Evolutionary conservation across 2,888 invertebrate genomes (phyloP).

Genomic region (Eupithecia tripunctaria): DNA sequence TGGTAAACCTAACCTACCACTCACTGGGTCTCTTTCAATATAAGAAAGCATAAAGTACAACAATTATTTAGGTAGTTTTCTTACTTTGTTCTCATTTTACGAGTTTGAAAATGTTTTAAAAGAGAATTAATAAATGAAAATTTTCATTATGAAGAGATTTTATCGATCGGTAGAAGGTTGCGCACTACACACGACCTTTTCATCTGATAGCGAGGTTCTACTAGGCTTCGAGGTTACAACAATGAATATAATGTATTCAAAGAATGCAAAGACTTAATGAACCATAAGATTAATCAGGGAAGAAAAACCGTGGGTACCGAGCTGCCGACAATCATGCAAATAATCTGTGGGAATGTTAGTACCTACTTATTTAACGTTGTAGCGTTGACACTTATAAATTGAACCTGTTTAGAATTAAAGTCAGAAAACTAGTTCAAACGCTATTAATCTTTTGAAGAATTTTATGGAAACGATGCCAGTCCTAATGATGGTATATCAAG

Average conservation of each 20-base stretch:
- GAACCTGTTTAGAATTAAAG: not conserved
- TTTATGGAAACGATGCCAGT: not conserved
- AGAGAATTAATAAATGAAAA: not conserved
- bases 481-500: no score
- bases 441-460: not conserved
- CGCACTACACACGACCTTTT: conserved; percentile 14
- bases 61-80: not conserved
- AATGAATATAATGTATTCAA: conserved; percentile 34
- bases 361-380: not conserved
- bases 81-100: not conserved
- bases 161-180: not conserved
- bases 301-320: conserved; percentile 42
- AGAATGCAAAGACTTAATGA: conserved; percentile 40
- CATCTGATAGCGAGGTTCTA: conserved; percentile 17
- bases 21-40: not conserved
- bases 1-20: no score
- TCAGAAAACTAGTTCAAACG: not conserved
- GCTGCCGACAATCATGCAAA: conserved; percentile 26
- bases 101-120: not conserved
- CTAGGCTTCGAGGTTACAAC: conserved; percentile 21
- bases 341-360: conserved; percentile 31
- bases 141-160: not conserved
- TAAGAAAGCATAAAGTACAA: not conserved
- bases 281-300: conserved; percentile 39
- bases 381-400: conserved; percentile 22